Conservation (phyloP, 2,113 vertebrate genomes). For the Ameiurus melas region DNA sequence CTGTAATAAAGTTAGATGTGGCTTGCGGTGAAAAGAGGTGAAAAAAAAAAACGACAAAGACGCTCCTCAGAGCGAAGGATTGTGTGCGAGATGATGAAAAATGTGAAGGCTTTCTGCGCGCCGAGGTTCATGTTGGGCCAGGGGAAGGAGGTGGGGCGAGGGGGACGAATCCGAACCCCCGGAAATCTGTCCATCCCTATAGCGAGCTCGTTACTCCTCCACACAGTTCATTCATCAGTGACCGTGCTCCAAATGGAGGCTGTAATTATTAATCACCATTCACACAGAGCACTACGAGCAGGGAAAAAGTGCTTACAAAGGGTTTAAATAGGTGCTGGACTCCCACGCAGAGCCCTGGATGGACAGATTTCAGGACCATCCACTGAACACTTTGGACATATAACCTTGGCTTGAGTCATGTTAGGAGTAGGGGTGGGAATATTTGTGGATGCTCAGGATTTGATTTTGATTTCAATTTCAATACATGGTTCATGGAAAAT, state of each 20-base stretch:
- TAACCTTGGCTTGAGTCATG: neutral
- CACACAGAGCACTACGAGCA: conserved; percentile 24
- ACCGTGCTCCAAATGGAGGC: conserved; percentile 44
- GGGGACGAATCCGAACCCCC: conserved; percentile 40
- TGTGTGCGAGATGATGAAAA: conserved; percentile 55
- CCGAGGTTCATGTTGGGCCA: conserved; percentile 50
- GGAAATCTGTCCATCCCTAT: conserved; percentile 51
- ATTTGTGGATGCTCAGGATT: neutral
- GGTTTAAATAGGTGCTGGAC: conserved; percentile 21
- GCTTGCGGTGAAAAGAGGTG: conserved; percentile 48
- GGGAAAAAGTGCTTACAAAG: conserved; percentile 29
- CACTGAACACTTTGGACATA: neutral
- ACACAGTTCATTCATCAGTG: conserved; percentile 47
- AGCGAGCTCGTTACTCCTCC: conserved; percentile 49
- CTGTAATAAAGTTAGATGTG: conserved; percentile 59
- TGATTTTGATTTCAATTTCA: neutral
- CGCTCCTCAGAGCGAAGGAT: conserved; percentile 51
- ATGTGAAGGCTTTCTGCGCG: conserved; percentile 50
- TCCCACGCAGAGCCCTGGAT: neutral
- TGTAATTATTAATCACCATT: conserved; percentile 51
- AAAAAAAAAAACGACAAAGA: conserved; percentile 49
- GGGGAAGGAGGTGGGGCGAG: conserved; percentile 25
- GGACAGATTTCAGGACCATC: neutral
- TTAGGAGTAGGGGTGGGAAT: neutral
- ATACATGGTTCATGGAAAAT: neutral